Evolutionary conservation across 2,888 invertebrate species (phyloP), one percentile per base, ranked within the genome.

Genomic region (Stegana nigrithorax): DNA sequence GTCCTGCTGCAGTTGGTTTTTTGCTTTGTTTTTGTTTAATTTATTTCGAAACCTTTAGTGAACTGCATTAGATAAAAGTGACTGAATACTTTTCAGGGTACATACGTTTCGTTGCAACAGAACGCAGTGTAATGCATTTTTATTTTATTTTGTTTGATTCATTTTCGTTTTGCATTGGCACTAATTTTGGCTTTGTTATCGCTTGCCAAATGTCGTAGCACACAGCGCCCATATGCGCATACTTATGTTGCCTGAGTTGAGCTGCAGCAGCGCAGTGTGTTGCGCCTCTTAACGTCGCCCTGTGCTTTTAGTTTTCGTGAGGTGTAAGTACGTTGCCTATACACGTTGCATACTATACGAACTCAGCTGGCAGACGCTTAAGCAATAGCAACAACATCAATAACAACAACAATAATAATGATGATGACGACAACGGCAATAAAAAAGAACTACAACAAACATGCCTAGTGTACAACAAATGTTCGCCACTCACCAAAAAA

Each of bases 141-240:
- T n/a, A n/a, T n/a, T n/a, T n/a, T n/a, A n/a, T n/a, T n/a, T n/a
- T n/a, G n/a, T n/a, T n/a, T 3, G 4, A 4, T 4, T 47, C 25
- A n/a, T 14, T 53, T 32, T 32, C 23, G n/a, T n/a, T n/a, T n/a
- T n/a, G n/a, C n/a, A n/a, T n/a, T n/a, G n/a, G n/a, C n/a, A 12
- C 53, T 55, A 55, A 23, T 55, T 55, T 6, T 19, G 21, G 14
- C 19, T 53, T 53, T 19, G 53, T 53, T 53, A 53, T n/a, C 32
- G 19, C 19, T 32, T 29, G 17, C 3, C 32, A 23, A 36, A 21
- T 36, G 53, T 36, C 32, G 32, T 6, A 21, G 53, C 53, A 55
- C 53, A 21, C 32, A 4, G 21, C 17, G 17, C 8, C 32, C 32
- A 32, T 32, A 12, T 8, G 32, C 32, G n/a, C 8, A 8, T 8